Percentiles rank a stretch among this genome's conserved stretches.
Conservation (phyloP, 2,888 invertebrate species). For the Eupelmus urozonus region DNA sequence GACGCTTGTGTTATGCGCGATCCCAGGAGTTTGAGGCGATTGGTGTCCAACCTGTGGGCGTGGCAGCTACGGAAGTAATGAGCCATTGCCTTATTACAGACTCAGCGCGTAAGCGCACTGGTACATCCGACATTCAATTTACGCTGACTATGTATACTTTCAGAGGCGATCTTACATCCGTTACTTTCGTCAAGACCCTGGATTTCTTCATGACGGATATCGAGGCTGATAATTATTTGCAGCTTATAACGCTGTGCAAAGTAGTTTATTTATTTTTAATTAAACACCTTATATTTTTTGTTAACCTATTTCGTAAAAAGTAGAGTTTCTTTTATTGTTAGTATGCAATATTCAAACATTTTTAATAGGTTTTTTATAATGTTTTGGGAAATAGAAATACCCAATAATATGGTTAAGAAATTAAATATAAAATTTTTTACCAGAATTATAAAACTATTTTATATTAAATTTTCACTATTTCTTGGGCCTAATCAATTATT, state of each 20-base stretch:
- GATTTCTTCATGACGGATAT: conserved; percentile 24
- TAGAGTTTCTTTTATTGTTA: too few relatives aligned
- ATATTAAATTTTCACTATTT: too few relatives aligned
- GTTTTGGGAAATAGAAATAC: too few relatives aligned
- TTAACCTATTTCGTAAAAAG: too few relatives aligned
- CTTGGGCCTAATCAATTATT: neutral
- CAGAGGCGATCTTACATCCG: conserved; percentile 40
- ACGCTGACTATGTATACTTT: conserved; percentile 35
- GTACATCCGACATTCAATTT: neutral
- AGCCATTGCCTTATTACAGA: too few relatives aligned
- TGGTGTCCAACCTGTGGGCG: conserved; percentile 62
- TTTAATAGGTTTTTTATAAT: too few relatives aligned
- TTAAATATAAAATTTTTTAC: neutral
- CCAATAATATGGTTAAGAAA: too few relatives aligned
- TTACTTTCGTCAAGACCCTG: conserved; percentile 33
- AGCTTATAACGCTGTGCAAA: conserved; percentile 51
- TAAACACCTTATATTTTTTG: neutral
- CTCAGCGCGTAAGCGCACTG: too few relatives aligned
- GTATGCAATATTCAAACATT: too few relatives aligned
- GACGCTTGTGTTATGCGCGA: conserved; percentile 63
- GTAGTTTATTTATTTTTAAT: conserved; percentile 30
- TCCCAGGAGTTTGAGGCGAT: conserved; percentile 60
- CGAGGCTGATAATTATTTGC: conserved; percentile 15
- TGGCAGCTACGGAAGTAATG: conserved; percentile 68
- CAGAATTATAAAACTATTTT: neutral